A percentile compares a stretch with the other conserved stretches of the same genome.
Conservation (phyloP, 2,888 invertebrate genomes). For the Hydrotaea diabolus region DNA sequence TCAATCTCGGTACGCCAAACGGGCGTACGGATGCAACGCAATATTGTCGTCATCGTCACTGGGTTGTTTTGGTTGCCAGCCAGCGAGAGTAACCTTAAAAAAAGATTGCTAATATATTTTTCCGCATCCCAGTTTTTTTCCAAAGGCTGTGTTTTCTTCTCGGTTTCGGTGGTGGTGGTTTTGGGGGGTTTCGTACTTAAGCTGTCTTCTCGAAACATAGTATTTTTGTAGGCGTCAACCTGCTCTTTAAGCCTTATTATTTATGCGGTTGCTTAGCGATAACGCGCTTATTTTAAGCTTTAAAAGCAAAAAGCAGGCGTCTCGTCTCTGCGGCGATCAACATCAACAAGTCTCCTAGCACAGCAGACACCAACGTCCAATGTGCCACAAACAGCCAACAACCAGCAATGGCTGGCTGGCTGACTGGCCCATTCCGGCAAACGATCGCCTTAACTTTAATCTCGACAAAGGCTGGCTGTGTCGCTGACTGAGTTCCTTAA, state of each 20-base stretch:
- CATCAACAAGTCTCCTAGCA: constrained; percentile 66
- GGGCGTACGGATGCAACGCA: too few relatives aligned
- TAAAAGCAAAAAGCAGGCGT: constrained; percentile 60
- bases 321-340: constrained; percentile 64
- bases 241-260: constrained; percentile 81
- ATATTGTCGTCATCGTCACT: neutral
- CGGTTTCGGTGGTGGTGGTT: neutral
- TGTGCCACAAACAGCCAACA: neutral
- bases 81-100: neutral
- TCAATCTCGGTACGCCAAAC: neutral
- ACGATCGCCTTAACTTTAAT: constrained; percentile 64
- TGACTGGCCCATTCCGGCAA: constrained; percentile 14
- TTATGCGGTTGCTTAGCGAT: constrained; percentile 79
- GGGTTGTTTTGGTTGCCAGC: neutral
- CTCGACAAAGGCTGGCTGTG: constrained; percentile 40
- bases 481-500: constrained; percentile 33
- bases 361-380: constrained; percentile 21
- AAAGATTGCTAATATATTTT: constrained; percentile 46
- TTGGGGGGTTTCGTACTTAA: constrained; percentile 42
- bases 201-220: constrained; percentile 51
- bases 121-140: constrained; percentile 13
- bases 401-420: neutral
- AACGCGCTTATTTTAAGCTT: constrained; percentile 73
- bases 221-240: constrained; percentile 80
- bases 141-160: neutral